These are phyloP conservation scores for Euphonia xanthogaster DNA, from an alignment of 2,797 vertebrate genomes.

Conservation along the genomic window DNA sequence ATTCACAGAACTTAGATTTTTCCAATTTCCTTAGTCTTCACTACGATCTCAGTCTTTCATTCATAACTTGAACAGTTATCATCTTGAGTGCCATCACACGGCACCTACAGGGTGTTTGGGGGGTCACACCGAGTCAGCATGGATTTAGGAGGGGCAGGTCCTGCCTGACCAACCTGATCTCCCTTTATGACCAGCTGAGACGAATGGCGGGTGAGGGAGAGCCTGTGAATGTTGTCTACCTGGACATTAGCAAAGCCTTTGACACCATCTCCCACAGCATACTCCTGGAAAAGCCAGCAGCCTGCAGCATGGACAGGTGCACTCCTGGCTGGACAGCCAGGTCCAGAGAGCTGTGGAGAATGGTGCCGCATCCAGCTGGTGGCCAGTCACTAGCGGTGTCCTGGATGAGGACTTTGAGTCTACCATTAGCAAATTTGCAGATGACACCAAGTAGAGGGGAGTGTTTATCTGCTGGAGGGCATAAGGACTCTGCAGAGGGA, in stretches of 20 bases:
- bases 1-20: neutral
- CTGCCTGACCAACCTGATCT: neutral
- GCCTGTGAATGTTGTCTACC: neutral
- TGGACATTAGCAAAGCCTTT: neutral
- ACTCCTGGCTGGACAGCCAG: neutral
- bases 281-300: neutral
- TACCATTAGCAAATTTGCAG: neutral
- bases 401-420: neutral
- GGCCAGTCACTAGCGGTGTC: fast-evolving
- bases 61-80: neutral
- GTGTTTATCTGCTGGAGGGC: neutral
- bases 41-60: neutral
- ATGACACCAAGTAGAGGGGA: neutral
- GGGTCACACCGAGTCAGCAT: neutral
- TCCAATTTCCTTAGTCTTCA: neutral
- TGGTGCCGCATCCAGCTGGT: fast-evolving
- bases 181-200: neutral
- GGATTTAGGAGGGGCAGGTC: neutral
- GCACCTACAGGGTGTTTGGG: neutral
- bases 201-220: fast-evolving
- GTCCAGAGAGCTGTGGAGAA: neutral
- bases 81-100: fast-evolving
- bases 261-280: neutral
- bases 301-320: fast-evolving
- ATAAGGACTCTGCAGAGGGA: neutral